Conservation (phyloP, 2,888 invertebrate genomes). For the Cerastis leucographa region DNA sequence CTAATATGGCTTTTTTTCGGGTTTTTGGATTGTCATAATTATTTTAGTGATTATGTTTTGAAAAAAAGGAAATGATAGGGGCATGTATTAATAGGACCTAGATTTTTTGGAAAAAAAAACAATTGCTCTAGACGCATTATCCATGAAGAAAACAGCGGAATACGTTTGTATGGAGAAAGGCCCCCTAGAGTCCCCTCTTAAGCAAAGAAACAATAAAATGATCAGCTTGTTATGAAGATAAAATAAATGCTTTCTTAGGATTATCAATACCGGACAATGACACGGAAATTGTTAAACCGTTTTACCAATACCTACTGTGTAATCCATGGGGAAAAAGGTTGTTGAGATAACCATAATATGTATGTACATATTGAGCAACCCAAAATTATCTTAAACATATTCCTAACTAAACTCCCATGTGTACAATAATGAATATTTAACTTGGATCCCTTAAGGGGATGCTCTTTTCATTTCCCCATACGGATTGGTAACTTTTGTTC, state of each 20-base stretch:
- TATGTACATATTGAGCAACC: constrained; percentile 26
- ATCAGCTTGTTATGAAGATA: background rate
- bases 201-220: background rate
- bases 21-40: too few relatives aligned
- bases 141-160: too few relatives aligned
- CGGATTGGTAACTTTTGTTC: background rate
- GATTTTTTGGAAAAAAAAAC: too few relatives aligned
- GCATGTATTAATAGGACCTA: too few relatives aligned
- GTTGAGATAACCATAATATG: constrained; percentile 30
- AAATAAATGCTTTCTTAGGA: background rate
- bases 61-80: too few relatives aligned
- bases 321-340: constrained; percentile 44
- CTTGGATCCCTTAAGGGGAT: constrained; percentile 45
- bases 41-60: too few relatives aligned
- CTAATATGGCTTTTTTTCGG: too few relatives aligned
- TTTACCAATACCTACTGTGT: constrained; percentile 6
- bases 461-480: constrained; percentile 26
- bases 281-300: background rate
- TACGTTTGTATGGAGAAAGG: too few relatives aligned
- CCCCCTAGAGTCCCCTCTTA: too few relatives aligned
- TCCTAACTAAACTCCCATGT: constrained; percentile 39
- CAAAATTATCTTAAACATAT: constrained; percentile 58
- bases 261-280: background rate
- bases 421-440: constrained; percentile 66
- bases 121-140: too few relatives aligned